Base-by-base conservation (phyloP, 2,797 vertebrate genomes). In the Sciurus carolinensis region DNA sequence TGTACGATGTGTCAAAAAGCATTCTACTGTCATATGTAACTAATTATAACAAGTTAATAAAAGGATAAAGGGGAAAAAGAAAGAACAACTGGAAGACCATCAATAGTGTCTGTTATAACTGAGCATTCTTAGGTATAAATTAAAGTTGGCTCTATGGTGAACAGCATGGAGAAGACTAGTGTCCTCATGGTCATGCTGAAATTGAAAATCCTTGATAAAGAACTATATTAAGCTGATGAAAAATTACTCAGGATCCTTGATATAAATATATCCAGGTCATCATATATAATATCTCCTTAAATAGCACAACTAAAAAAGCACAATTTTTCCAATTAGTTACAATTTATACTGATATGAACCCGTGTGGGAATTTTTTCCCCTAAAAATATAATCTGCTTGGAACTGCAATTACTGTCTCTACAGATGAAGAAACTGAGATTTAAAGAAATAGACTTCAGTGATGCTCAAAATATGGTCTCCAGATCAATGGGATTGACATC, bases 171-270 rank as follows among this genome's bases (percentile, higher is more conserved):
- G n/a, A 67, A 64, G 11, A 75, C 71, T 33, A 87, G 5, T 42
- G 75, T 47, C 89, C 12, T 26, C 24, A 59, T 33, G 36, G 28
- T 44, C 54, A 57, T 57, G 26, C 30, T 66, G 59, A 62, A 26
- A 73, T 10, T 90, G 42, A 77, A 82, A 94, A 73, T 76, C 73
- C 22, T 77, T 84, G 17, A 36, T 67, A 44, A 96, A 94, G 36
- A 73, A 67, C 50, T 42, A 4, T 62, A 89, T 96, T 54, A 90
- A 80, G 42, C 82, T 86, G 92, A 11, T 44, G 3, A 80, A 50
- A 18, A 83, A 67, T 52, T 57, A 52, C 13, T 73, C 15, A 42
- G 59, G 39, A 47, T 59, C 54, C n/a, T 85, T 84, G 80, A 64
- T 66, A 1, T 66, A 75, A 89, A 72, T 66, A 64, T 83, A 67